Base-by-base conservation (phyloP, 2,888 invertebrate genomes). In the Dichetophora obliterata region DNA sequence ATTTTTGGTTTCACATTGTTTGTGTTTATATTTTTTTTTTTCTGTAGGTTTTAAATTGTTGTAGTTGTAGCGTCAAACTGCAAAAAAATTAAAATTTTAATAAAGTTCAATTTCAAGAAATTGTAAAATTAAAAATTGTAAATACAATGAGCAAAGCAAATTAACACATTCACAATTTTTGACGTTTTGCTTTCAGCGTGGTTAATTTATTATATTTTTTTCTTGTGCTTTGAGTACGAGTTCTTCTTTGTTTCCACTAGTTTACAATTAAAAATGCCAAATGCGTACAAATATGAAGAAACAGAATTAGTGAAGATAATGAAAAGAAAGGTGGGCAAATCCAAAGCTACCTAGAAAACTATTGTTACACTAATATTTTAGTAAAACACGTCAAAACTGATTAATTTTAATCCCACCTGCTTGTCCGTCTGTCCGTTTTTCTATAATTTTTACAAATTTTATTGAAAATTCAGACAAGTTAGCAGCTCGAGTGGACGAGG, bases 1-100 rank as follows among this genome's bases (percentile, higher is more conserved):
- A 11, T 68, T 68, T 48, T 68, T 66, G 19, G 8, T 66, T 66
- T 22, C 50, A 73, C 52, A 37, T 73, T 34, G 22, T 63, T n/a
- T 11, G 5, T 48, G 50, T 50, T n/a, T 73, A 27, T 43, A 14
- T 22, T 31, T 48, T 4, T 16, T 2, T 22, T 22, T 43, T 73
- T 61, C 19, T n/a, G 54, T 16, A 31, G n/a, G 8, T 61, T 2
- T 14, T 61, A 31, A 27, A 22, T 1, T 27, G 11, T 27, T 27
- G n/a, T 14, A 31, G 11, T 63, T 63, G 3, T 34, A 34, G 16
- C n/a, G 9, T 2, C 3, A 1, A 9, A 16, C 27, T 31, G 27
- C 16, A 31, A 63, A 11, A 31, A 31, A 27, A 31, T 16, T 31
- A 14, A 31, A 14, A 22, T 24, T 24, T 31, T 34, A 31, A 14